phyloP scores from a whole-genome alignment of 1,140 invertebrate genomes.

The Monochamus saltuarius region DNA sequence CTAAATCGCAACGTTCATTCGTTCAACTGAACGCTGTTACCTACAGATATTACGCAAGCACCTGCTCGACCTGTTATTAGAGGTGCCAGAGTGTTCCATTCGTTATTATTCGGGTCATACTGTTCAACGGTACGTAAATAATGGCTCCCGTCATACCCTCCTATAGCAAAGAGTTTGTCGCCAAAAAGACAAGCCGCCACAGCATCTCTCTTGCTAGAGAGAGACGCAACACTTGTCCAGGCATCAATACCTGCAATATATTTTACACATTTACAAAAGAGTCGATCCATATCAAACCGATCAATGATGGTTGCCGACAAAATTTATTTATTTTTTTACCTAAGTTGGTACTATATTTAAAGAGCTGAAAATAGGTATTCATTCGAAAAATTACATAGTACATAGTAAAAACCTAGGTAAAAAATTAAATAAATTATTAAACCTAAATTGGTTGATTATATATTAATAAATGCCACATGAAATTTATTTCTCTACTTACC shows the following conservation, averaged over 20 bases:
- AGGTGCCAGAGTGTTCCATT: conserved; percentile 77
- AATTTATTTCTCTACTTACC: neutral
- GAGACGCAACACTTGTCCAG: conserved; percentile 86
- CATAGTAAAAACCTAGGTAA: too few relatives aligned
- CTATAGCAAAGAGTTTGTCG: conserved; percentile 85
- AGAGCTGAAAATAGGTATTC: too few relatives aligned
- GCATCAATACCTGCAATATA: conserved; percentile 65
- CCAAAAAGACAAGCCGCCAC: conserved; percentile 90
- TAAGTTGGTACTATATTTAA: too few relatives aligned
- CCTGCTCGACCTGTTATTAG: conserved; percentile 80
- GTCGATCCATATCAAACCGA: too few relatives aligned
- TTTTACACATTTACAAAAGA: neutral
- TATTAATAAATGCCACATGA: too few relatives aligned
- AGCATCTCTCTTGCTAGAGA: conserved; percentile 85
- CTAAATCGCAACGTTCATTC: conserved; percentile 12
- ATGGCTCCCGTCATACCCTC: conserved; percentile 93
- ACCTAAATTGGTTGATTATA: too few relatives aligned
- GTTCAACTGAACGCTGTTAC: conserved; percentile 19
- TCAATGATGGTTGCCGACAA: too few relatives aligned
- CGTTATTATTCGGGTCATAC: conserved; percentile 87
- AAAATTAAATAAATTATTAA: too few relatives aligned
- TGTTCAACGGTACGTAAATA: conserved; percentile 90
- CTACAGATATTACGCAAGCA: conserved; percentile 77
- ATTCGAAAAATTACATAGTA: too few relatives aligned
- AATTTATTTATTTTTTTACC: too few relatives aligned